Conservation (phyloP, 2,113 vertebrate species). For the Pyxicephalus adspersus region DNA sequence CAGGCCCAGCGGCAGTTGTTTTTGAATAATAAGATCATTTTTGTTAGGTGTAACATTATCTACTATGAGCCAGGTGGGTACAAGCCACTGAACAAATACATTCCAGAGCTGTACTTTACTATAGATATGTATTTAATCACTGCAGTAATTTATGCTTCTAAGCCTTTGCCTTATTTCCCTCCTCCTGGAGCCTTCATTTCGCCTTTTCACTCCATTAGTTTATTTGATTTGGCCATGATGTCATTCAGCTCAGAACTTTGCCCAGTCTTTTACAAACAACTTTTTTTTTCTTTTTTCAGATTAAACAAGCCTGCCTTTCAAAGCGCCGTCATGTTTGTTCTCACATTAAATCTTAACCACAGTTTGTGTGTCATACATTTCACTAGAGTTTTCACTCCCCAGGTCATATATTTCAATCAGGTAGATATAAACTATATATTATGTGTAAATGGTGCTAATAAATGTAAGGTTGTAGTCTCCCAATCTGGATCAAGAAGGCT, state of each 20-base stretch:
- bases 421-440: neutral
- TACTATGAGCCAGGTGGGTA: neutral
- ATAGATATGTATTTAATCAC: neutral
- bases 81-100: neutral
- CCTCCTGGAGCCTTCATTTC: neutral
- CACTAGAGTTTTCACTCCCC: constrained; percentile 26
- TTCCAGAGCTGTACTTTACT: constrained; percentile 18
- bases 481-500: no score
- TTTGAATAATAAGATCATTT: neutral
- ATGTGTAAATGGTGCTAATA: no score
- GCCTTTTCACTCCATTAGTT: constrained; percentile 48
- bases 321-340: constrained; percentile 52
- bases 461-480: no score
- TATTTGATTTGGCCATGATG: constrained; percentile 57
- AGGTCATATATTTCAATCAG: constrained; percentile 21
- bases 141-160: neutral
- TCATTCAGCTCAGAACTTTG: constrained; percentile 52
- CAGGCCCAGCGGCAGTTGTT: no score
- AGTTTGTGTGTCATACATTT: constrained; percentile 50
- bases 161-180: neutral
- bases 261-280: constrained; percentile 51
- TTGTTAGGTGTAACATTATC: neutral
- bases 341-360: constrained; percentile 53
- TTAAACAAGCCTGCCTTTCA: constrained; percentile 53
- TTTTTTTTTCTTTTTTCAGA: constrained; percentile 34